phyloP scores from a whole-genome alignment of 2,797 vertebrate genomes.

The Esox lucius region DNA sequence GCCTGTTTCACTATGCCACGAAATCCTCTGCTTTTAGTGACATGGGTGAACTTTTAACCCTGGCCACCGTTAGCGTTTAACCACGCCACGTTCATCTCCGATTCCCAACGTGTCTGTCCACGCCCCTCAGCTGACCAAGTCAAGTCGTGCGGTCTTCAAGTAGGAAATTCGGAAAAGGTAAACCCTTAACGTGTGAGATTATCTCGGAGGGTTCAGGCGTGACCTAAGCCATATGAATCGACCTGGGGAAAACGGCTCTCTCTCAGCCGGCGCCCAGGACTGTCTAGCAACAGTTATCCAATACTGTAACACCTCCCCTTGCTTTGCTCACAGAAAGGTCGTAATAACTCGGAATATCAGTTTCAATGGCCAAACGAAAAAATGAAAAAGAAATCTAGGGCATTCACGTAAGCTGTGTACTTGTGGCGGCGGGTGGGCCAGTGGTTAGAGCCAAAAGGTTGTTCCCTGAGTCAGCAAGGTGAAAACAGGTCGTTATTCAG shows the following conservation, averaged over 20 bases:
- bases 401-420: not conserved
- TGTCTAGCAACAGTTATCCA: constrained; percentile 53
- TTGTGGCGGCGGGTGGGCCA: too few relatives aligned
- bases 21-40: constrained; percentile 64
- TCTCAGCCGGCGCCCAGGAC: constrained; percentile 36
- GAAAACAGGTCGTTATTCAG: too few relatives aligned
- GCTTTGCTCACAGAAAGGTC: not conserved
- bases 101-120: not conserved
- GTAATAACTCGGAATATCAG: not conserved
- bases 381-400: not conserved
- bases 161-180: constrained; percentile 74
- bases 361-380: not conserved
- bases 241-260: constrained; percentile 3
- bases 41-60: constrained; percentile 62
- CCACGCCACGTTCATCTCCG: constrained; percentile 36
- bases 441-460: too few relatives aligned
- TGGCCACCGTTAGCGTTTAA: constrained; percentile 40
- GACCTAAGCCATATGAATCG: constrained; percentile 51
- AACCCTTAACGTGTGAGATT: constrained; percentile 76
- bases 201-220: constrained; percentile 69
- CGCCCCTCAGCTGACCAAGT: not conserved
- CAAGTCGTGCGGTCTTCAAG: constrained; percentile 49
- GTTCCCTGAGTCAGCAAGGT: too few relatives aligned
- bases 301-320: not conserved
- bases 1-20: constrained; percentile 54